Evolutionary conservation across 2,797 vertebrate species (phyloP), one percentile per base, ranked within the genome.

Genomic region (Peromyscus nudipes): DNA sequence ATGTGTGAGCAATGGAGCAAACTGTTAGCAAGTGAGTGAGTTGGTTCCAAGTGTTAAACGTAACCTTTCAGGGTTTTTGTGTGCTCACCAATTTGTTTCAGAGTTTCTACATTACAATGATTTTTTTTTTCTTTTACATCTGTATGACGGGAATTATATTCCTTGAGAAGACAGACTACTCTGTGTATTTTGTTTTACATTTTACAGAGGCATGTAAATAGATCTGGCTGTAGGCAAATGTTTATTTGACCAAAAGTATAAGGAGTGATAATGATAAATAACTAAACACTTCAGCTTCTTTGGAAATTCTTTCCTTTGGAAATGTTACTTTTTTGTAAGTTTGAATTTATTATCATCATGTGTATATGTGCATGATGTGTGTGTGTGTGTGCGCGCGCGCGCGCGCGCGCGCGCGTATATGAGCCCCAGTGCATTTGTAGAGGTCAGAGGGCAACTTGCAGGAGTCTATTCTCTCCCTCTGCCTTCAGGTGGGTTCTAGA

Each of bases 231-330:
- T 52, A 80, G 55, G 16, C 13, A 84, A 40, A 34, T 57, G n/a
- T 75, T 92, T 84, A 31, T 86, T 97, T 60, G 34, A 43, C 16
- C 49, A 90, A 69, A 69, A 57, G 40, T 79, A 14, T 93, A 89
- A 93, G 49, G 46, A 81, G 91, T 79, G 75, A 71, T 31, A 88
- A 87, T 23, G 67, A 91, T 75, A 81, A 46, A 87, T 40, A 79
- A 71, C 43, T 80, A 60, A 82, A 96, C 84, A 77, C 40, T 57
- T 14, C 69, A 89, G 29, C 29, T 64, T 84, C 46, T 89, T 60
- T 84, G 46, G 60, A 90, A 91, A 81, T 49, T 31, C 57, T 89
- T 77, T 95, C 46, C 57, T 92, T 75, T 49, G 31, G 1, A 21
- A 46, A 57, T 34, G 46, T 49, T 64, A 19, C 37, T 46, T 34